These are phyloP conservation scores for Sakesphorus luctuosus DNA, from an alignment of 2,113 vertebrate genomes.

Conservation along the genomic window DNA sequence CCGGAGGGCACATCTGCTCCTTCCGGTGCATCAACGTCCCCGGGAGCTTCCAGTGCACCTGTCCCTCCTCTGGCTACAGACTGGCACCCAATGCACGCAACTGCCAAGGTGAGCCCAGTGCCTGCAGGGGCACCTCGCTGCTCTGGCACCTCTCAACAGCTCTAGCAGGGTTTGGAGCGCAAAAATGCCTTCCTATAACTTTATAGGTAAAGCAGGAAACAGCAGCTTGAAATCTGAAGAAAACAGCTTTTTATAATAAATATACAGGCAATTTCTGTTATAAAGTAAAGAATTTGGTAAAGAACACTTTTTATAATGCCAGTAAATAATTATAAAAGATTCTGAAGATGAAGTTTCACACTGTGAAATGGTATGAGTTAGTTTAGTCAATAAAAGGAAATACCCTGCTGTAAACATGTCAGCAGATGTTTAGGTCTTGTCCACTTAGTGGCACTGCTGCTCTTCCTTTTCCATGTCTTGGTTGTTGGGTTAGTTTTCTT, in stretches of 20 bases:
- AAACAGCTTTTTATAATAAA: background rate
- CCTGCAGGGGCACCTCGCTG: background rate
- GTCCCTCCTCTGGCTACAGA: slow-evolving; percentile 86
- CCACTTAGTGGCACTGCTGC: slow-evolving; percentile 57
- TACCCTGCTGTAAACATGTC: background rate
- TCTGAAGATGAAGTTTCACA: background rate
- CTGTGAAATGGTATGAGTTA: background rate
- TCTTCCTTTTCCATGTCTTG: background rate
- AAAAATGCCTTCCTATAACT: background rate
- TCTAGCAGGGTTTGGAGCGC: background rate
- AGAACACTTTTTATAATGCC: background rate
- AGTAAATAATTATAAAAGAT: background rate
- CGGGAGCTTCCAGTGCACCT: slow-evolving; percentile 94
- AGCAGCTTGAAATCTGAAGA: background rate
- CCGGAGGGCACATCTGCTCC: slow-evolving; percentile 94
- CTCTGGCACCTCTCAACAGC: background rate
- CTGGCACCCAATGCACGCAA: slow-evolving; percentile 90
- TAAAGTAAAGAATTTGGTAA: background rate
- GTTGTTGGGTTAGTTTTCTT: background rate
- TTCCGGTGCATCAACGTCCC: slow-evolving; percentile 89
- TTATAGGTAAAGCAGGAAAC: background rate
- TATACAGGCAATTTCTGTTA: background rate
- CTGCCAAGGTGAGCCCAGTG: slow-evolving; percentile 86
- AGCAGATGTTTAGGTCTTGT: background rate
- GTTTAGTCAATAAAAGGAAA: background rate